Conservation (phyloP, 2,888 invertebrate genomes). For the Magallana nippona region DNA sequence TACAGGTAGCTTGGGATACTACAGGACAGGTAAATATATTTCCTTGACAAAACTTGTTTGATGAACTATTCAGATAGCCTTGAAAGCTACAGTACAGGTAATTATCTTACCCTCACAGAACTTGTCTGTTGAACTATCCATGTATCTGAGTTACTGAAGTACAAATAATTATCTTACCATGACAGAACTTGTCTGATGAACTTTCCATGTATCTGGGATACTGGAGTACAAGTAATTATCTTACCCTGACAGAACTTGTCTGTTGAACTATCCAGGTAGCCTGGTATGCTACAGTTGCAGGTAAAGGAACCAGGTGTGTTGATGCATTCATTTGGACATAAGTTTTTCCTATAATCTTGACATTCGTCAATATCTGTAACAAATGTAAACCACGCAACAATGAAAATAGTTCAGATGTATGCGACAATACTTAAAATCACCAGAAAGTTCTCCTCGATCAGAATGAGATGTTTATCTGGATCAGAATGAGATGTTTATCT, state of each 20-base stretch:
- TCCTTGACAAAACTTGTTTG: neutral
- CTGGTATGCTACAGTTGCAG: slow-evolving; percentile 66
- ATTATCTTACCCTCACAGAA: slow-evolving; percentile 41
- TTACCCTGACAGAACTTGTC: slow-evolving; percentile 57
- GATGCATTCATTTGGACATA: slow-evolving; percentile 67
- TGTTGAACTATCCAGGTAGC: slow-evolving; percentile 51
- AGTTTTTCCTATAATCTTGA: slow-evolving; percentile 43
- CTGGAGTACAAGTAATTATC: neutral
- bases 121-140: slow-evolving; percentile 40
- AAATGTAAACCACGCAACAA: neutral
- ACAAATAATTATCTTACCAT: too few species aligned
- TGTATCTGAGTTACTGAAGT: too few species aligned
- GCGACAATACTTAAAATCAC: too few species aligned
- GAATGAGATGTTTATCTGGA: too few species aligned
- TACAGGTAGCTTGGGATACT: too few species aligned
- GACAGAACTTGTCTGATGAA: too few species aligned
- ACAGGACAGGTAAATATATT: too few species aligned
- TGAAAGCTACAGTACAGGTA: too few species aligned
- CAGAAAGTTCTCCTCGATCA: too few species aligned
- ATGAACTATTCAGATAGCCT: neutral
- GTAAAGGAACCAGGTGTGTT: slow-evolving; percentile 66
- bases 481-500: too few species aligned
- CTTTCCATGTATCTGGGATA: too few species aligned
- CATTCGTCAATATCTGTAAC: slow-evolving; percentile 71
- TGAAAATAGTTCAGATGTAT: too few species aligned